Conservation (phyloP, 2,888 invertebrate species). For the Sinelater perroti region DNA sequence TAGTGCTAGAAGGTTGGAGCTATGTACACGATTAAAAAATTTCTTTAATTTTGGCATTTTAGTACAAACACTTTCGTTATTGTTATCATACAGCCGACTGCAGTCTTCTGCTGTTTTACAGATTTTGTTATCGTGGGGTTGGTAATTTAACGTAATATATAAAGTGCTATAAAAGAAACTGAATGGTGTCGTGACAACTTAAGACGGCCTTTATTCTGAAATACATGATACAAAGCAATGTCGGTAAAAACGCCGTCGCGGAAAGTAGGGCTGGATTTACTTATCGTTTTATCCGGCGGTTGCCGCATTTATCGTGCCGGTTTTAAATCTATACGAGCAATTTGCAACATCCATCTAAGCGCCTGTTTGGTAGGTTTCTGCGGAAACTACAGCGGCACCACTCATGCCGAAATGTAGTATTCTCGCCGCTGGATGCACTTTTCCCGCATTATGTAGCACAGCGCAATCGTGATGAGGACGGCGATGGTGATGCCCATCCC, state of each 20-base stretch:
- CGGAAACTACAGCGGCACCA: slow-evolving; percentile 50
- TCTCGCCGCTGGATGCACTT: slow-evolving; percentile 81
- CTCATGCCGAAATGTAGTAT: slow-evolving; percentile 76
- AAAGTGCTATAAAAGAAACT: too few species aligned
- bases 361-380: background rate
- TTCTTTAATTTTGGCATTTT: background rate
- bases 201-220: too few species aligned
- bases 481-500: slow-evolving; percentile 86
- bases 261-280: too few species aligned
- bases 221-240: too few species aligned
- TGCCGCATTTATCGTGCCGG: too few species aligned
- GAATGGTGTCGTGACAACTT: too few species aligned
- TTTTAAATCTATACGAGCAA: slow-evolving; percentile 2
- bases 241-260: too few species aligned
- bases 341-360: slow-evolving; percentile 8
- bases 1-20: background rate
- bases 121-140: too few species aligned
- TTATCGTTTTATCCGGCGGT: too few species aligned
- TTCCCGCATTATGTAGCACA: slow-evolving; percentile 83
- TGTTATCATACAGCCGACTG: slow-evolving; percentile 15
- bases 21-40: background rate
- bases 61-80: background rate
- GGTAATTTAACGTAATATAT: too few species aligned
- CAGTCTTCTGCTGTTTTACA: slow-evolving; percentile 22
- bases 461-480: slow-evolving; percentile 80